Base-by-base conservation (phyloP, 2,888 invertebrate genomes). In the Coenonympha glycerion region DNA sequence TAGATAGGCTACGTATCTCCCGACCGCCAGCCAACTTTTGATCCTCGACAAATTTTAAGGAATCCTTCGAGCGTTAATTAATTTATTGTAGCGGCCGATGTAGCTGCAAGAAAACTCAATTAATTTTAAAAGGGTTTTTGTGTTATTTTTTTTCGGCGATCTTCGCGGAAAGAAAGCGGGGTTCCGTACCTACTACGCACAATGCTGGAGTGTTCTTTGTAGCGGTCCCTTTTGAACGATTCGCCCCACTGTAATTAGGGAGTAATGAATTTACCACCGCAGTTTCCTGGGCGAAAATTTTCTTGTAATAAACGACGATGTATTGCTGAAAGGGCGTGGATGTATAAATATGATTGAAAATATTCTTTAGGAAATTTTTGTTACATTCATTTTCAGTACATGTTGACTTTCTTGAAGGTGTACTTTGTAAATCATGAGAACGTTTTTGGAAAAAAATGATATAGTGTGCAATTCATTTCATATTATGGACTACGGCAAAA, bases 121-220 rank as follows among this genome's bases (percentile, higher is more conserved):
- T 87, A 86, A 87, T 86, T 85, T 85, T 87, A 83, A 87, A 87
- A 87, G 86, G 86, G 87, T 85, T 87, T 85, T 86, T 85, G 79
- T 86, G 85, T 86, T 85, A 77, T 81, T 83, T 84, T 84, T 82
- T 74, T 70, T 68, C 45, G 30, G 64, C 73, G 71, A 79, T 77
- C 76, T 71, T 68, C 66, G 64, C 66, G 60, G 56, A 61, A 64
- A 62, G 63, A 62, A 62, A 62, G 56, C 58, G 48, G 73, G 73
- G 65, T 76, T 30, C 71, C 69, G 69, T 24, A 15, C 24, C 15
- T 4, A n/a, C n/a, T n/a, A n/a, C 24, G 75, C 65, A 79, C 79
- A 76, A 75, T 75, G 76, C 74, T 71, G 71, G 61, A 63, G 65
- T n/a, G 56, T 67, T 64, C 78, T 78, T 79, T 82, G 77, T 76